Evolutionary conservation across 2,888 invertebrate species (phyloP).

Genomic region (Blastobasis adustella): DNA sequence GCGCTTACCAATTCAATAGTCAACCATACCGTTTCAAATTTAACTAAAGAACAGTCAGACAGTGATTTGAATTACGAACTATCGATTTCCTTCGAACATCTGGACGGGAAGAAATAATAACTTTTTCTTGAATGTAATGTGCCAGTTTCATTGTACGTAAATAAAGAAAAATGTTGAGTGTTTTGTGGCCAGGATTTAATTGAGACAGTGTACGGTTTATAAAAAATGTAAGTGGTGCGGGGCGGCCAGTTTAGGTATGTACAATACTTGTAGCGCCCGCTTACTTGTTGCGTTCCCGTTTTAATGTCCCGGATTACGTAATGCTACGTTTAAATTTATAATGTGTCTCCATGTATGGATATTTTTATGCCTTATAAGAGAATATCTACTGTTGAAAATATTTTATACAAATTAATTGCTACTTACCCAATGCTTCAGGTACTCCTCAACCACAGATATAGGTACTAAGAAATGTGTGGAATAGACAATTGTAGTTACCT

Average conservation of each 20-base stretch:
- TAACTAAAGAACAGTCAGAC: too few relatives aligned
- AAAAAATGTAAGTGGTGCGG: slow-evolving; percentile 48
- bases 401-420: too few relatives aligned
- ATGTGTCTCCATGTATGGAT: slow-evolving; percentile 8
- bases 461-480: too few relatives aligned
- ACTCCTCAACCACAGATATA: too few relatives aligned
- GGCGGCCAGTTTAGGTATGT: slow-evolving; percentile 34
- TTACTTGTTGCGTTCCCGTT: slow-evolving; percentile 60
- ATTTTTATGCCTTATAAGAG: slow-evolving; percentile 7
- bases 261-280: slow-evolving; percentile 38
- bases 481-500: too few relatives aligned
- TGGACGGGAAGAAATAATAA: too few relatives aligned
- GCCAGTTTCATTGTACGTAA: not conserved
- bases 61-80: not conserved
- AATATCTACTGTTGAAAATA: too few relatives aligned
- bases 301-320: slow-evolving; percentile 50
- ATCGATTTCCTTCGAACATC: not conserved
- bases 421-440: too few relatives aligned
- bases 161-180: slow-evolving; percentile 27
- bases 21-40: too few relatives aligned
- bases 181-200: slow-evolving; percentile 29
- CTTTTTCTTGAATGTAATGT: too few relatives aligned
- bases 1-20: not conserved
- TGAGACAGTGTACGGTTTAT: slow-evolving; percentile 29
- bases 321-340: slow-evolving; percentile 35